phyloP scores from a whole-genome alignment of 2,113 vertebrate genomes.

The Mugil cephalus region DNA sequence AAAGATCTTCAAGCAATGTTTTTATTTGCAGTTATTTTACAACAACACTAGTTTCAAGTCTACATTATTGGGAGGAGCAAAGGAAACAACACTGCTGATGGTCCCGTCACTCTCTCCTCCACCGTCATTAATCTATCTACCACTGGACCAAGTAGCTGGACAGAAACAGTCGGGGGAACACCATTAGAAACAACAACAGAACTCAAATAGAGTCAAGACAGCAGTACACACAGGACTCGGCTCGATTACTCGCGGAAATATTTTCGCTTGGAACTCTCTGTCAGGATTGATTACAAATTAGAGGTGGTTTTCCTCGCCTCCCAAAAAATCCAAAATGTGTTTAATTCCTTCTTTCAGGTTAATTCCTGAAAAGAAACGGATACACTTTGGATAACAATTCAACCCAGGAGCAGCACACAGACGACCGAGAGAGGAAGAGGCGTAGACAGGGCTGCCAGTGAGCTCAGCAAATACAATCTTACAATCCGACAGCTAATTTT shows the following conservation, averaged over 20 bases:
- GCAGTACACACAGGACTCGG: constrained; percentile 50
- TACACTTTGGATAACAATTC: constrained; percentile 39
- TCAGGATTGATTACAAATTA: constrained; percentile 19
- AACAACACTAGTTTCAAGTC: constrained; percentile 82
- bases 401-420: constrained; percentile 50
- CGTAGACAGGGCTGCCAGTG: constrained; percentile 55
- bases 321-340: not conserved
- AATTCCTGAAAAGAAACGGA: constrained; percentile 13
- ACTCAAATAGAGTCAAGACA: constrained; percentile 70
- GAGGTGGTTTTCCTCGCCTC: not conserved
- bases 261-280: constrained; percentile 43
- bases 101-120: constrained; percentile 54
- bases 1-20: constrained; percentile 79
- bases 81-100: constrained; percentile 67
- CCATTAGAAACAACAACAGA: constrained; percentile 76
- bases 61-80: constrained; percentile 74
- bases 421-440: constrained; percentile 50
- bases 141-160: constrained; percentile 72
- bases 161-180: constrained; percentile 61
- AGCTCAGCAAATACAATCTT: constrained; percentile 77
- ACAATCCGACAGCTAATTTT: constrained; percentile 76
- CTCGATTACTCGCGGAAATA: constrained; percentile 43
- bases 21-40: constrained; percentile 83
- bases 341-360: constrained; percentile 1
- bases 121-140: constrained; percentile 70